Evolutionary conservation across 1,140 invertebrate genomes (phyloP).

Genomic region (Helicorthomorpha holstii): DNA sequence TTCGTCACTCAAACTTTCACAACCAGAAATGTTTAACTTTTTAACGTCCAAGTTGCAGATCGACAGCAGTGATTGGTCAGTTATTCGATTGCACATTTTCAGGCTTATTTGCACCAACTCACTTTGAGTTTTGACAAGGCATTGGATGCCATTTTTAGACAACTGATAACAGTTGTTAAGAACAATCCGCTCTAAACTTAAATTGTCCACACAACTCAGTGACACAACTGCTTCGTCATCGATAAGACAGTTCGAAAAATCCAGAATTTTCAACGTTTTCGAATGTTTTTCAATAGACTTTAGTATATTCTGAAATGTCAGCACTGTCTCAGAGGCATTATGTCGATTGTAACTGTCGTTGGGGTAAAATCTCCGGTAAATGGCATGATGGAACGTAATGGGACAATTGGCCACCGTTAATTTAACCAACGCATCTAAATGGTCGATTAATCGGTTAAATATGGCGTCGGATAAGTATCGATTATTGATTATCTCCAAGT

Average conservation of each 20-base stretch:
- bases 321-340: constrained; percentile 41
- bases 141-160: constrained; percentile 37
- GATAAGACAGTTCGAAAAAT: constrained; percentile 45
- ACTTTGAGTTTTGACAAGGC: too few relatives aligned
- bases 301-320: constrained; percentile 47
- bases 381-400: constrained; percentile 45
- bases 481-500: constrained; percentile 41
- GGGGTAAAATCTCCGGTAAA: constrained; percentile 46
- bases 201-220: constrained; percentile 31
- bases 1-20: too few relatives aligned
- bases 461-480: constrained; percentile 50
- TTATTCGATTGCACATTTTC: too few relatives aligned
- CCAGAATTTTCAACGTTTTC: constrained; percentile 34
- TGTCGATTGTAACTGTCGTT: constrained; percentile 12
- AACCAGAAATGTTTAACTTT: too few relatives aligned
- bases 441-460: constrained; percentile 42
- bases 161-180: constrained; percentile 45
- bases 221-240: constrained; percentile 38
- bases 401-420: constrained; percentile 43
- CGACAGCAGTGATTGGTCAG: too few relatives aligned
- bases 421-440: constrained; percentile 36
- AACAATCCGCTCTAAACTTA: constrained; percentile 36
- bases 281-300: constrained; percentile 36
- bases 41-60: too few relatives aligned
- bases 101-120: too few relatives aligned